Base-by-base conservation (phyloP, 2,797 vertebrate genomes). In the Labeo calbasu region DNA sequence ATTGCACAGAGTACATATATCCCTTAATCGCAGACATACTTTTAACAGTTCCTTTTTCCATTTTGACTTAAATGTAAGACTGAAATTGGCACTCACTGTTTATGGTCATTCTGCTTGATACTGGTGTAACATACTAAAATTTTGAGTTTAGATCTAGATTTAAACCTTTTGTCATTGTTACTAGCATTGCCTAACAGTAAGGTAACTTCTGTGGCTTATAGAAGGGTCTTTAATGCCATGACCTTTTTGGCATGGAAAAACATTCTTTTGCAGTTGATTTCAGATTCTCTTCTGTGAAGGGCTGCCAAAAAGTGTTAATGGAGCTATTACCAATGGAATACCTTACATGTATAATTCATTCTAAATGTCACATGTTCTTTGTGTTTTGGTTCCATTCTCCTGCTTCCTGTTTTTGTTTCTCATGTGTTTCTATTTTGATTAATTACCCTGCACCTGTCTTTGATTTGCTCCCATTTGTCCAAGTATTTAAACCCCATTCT, bases 321-420 rank as follows among this genome's bases (percentile, higher is more conserved):
- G n/a, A 79, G 17, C 43, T 82, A 25, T n/a, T 71, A 17, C 13
- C 48, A 32, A 32, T 32, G 28, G 28, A 32, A 32, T 32, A 32
- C 68, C 32, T 69, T 19, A 84, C 79, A 77, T 81, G 25, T 80
- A 55, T 79, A 63, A 40, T 40, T 28, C 43, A 72, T 71, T 75
- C 19, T 72, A 5, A 36, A 32, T 32, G 28, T 32, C 28, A 32
- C 28, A 28, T 28, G 28, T 28, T 28, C 28, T 28, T 28, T 28
- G 28, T 28, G 28, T 28, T 28, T 28, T 28, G 28, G 28, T 28
- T 28, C 28, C 28, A 28, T 28, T 28, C 28, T 28, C 28, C 28
- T 28, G 28, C 28, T 28, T 28, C 28, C 28, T 32, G 28, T 32
- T 32, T 32, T 3, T 32, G 28, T 32, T 32, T 3, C 28, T 3